These are phyloP conservation scores for Microctenopoma steveboyesi DNA, from an alignment of 2,797 vertebrate genomes.

Conservation along the genomic window DNA sequence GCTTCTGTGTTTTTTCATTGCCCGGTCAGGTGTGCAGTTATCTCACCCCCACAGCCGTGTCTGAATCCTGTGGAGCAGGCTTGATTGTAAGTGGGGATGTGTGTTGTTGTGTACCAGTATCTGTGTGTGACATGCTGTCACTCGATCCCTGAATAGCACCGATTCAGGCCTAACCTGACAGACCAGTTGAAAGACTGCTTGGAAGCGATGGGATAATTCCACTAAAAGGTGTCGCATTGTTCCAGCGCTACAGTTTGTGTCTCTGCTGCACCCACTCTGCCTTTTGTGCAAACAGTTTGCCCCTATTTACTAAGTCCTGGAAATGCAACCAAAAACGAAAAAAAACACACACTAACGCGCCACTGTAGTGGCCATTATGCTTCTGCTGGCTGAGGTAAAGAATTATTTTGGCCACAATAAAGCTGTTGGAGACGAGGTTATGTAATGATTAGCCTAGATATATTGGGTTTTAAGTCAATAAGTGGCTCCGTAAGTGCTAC, in stretches of 20 bases:
- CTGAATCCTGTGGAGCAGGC: constrained; percentile 72
- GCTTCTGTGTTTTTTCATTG: constrained; percentile 56
- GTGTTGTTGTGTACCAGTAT: constrained; percentile 54
- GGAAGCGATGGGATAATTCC: constrained; percentile 67
- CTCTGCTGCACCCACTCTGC: constrained; percentile 64
- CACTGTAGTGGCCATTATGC: constrained; percentile 40
- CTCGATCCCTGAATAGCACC: constrained; percentile 72
- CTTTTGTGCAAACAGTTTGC: constrained; percentile 58
- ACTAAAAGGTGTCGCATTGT: constrained; percentile 74
- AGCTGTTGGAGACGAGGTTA: constrained; percentile 23
- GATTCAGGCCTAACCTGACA: constrained; percentile 82
- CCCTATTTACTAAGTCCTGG: constrained; percentile 50
- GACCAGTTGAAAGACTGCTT: constrained; percentile 76
- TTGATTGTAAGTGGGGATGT: constrained; percentile 58
- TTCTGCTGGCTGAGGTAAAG: constrained; percentile 28
- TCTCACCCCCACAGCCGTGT: constrained; percentile 58
- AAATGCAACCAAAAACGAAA: constrained; percentile 40
- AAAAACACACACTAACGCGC: constrained; percentile 1
- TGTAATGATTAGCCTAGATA: constrained; percentile 59
- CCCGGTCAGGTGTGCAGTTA: constrained; percentile 65
- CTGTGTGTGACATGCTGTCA: constrained; percentile 68
- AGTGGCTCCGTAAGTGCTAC: constrained; percentile 56
- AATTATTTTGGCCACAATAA: constrained; percentile 46
- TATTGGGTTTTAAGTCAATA: constrained; percentile 61
- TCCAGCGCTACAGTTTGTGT: constrained; percentile 62